A percentile compares a stretch with the other conserved stretches of the same genome.
Evolutionary conservation across 2,888 invertebrate genomes (phyloP).

Genomic region (Leptogaster cylindrica): DNA sequence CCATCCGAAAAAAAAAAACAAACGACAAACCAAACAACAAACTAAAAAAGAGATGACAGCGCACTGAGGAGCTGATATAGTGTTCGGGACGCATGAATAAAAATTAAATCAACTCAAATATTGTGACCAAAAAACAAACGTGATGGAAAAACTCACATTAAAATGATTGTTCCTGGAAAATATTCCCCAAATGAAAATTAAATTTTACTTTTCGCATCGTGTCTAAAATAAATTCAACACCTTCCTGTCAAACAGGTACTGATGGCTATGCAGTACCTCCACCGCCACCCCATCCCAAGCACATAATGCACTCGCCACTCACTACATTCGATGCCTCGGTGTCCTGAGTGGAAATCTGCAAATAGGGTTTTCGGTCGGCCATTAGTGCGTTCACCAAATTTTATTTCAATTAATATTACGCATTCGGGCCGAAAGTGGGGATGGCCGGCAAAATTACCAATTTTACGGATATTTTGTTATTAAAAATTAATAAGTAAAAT

Average conservation of each 20-base stretch:
- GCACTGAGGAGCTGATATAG: neutral
- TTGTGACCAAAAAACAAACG: slow-evolving; percentile 42
- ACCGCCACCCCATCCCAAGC: no score
- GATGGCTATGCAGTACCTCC: no score
- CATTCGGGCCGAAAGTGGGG: neutral
- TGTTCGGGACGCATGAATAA: slow-evolving; percentile 49
- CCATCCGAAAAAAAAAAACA: neutral
- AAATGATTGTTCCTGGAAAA: slow-evolving; percentile 27
- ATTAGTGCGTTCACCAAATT: neutral
- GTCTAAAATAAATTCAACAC: slow-evolving; percentile 19
- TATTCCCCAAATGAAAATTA: slow-evolving; percentile 29
- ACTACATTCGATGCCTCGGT: no score
- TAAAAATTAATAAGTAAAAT: slow-evolving; percentile 17
- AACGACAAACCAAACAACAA: no score
- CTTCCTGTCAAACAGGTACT: neutral
- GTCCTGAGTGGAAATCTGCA: no score
- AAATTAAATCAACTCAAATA: slow-evolving; percentile 50
- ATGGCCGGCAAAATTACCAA: slow-evolving; percentile 4
- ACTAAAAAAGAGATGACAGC: slow-evolving; percentile 8
- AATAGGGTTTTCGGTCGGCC: no score
- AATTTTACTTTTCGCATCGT: slow-evolving; percentile 10
- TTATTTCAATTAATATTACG: slow-evolving; percentile 20
- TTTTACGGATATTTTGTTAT: slow-evolving; percentile 23
- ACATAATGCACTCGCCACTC: no score
- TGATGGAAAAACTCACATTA: slow-evolving; percentile 19